These are phyloP conservation scores for Linnaemya vulpina DNA, from an alignment of 2,888 invertebrate genomes.

Conservation along the genomic window DNA sequence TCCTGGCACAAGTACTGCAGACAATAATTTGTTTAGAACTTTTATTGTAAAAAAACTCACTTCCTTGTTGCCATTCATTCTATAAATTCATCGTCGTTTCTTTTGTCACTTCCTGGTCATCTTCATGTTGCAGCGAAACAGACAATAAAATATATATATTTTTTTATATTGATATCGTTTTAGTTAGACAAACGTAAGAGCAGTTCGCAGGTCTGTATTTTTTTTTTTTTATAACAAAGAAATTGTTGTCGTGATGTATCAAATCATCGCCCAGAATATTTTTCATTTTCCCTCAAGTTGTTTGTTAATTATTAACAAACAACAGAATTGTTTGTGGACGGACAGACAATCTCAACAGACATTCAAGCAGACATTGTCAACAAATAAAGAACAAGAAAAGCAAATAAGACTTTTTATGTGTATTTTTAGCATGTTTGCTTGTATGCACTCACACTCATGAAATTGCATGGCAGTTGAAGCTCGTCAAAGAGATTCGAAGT, in stretches of 20 bases:
- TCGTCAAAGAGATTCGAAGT: slow-evolving; percentile 20
- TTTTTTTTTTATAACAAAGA: slow-evolving; percentile 39
- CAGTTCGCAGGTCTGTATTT: slow-evolving; percentile 4
- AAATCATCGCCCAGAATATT: slow-evolving; percentile 54
- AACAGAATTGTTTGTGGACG: background rate
- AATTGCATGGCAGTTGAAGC: background rate
- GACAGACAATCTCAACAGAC: too few species aligned
- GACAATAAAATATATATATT: background rate
- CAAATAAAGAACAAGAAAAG: too few species aligned
- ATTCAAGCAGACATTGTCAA: too few species aligned
- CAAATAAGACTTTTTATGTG: background rate
- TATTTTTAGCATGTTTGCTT: background rate
- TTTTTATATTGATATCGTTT: background rate
- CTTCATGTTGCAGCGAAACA: background rate
- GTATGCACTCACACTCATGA: background rate
- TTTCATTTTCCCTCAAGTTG: slow-evolving; percentile 54
- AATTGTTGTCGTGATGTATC: slow-evolving; percentile 25
- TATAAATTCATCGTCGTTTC: too few species aligned
- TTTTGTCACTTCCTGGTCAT: background rate
- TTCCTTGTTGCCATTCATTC: background rate
- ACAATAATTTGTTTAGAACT: background rate
- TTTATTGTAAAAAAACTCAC: background rate
- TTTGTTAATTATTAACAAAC: slow-evolving; percentile 61
- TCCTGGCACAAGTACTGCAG: too few species aligned
- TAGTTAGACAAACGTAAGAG: background rate